Evolutionary conservation across 2,797 vertebrate species (phyloP), one percentile per base, ranked within the genome.

Genomic region (Linurgus olivaceus): DNA sequence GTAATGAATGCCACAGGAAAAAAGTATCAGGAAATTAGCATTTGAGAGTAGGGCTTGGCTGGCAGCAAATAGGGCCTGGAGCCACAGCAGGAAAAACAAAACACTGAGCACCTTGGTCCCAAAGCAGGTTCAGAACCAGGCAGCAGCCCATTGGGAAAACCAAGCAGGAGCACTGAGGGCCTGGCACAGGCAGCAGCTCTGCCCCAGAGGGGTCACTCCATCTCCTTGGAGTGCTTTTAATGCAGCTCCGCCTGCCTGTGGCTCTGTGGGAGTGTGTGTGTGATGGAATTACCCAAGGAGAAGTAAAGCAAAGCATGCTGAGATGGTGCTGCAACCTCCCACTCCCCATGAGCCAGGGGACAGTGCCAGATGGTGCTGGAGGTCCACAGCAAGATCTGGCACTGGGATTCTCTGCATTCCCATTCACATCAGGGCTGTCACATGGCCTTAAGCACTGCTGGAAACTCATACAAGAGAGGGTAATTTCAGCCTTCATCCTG

Each of bases 191-290:
- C 5, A 3, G 25, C 45, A 61, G 55, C 1, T 0, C 10, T 8
- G 8, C 7, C 29, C 29, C 19, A 19, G 33, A 1, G 1, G 8
- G 17, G 8, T 6, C 33, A 16, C 29, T 1, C 1, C 33, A 8
- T 11, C 51, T 52, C 42, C 42, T 61, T 3, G 10, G 35, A 8
- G 58, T 4, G 38, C 11, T 62, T 76, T 52, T 14, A 52, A 6
- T 2, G 17, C 40, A 55, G 28, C 10, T 44, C 21, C 0, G 0
- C 11, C 35, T 19, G 38, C 6, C 2, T 6, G 20, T 18, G 37
- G 40, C 38, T 48, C 21, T 38, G 5, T 17, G 16, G 9, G n/a
- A 5, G 14, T 5, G 11, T 9, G 17, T 7, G 12, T 13, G 11
- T 3, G 31, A 16, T 15, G 25, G 31, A 29, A 35, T 38, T 37